phyloP scores from a whole-genome alignment of 2,797 vertebrate genomes.

The Chelon auratus region DNA sequence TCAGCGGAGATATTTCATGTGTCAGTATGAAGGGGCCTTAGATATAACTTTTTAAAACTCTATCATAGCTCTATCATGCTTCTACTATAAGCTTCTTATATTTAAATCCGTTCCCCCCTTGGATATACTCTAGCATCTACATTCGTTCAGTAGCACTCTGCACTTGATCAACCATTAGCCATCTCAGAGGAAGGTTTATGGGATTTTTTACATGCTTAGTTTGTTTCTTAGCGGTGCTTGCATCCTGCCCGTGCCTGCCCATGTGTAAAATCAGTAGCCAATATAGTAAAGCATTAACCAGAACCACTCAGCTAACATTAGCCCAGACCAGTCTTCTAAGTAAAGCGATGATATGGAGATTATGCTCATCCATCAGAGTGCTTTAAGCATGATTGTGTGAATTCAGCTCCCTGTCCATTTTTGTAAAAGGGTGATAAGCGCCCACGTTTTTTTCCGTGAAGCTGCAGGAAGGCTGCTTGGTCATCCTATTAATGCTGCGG shows the following conservation, averaged over 20 bases:
- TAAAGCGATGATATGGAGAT: conserved; percentile 34
- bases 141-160: conserved; percentile 28
- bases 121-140: conserved; percentile 23
- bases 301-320: conserved; percentile 28
- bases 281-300: conserved; percentile 53
- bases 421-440: not conserved
- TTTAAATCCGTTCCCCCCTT: conserved; percentile 49
- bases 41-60: conserved; percentile 37
- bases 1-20: conserved; percentile 28
- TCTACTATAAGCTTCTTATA: conserved; percentile 58
- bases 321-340: conserved; percentile 12
- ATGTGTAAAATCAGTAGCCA: conserved; percentile 46
- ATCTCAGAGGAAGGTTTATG: conserved; percentile 35
- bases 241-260: conserved; percentile 37
- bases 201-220: conserved; percentile 42
- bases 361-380: not conserved
- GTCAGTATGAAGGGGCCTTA: conserved; percentile 36
- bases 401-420: not conserved
- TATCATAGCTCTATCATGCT: conserved; percentile 39
- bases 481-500: conserved; percentile 23
- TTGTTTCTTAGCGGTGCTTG: conserved; percentile 42
- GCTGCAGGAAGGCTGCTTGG: conserved; percentile 9
- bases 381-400: not conserved
- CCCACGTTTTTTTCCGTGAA: conserved; percentile 23
- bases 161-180: conserved; percentile 38